These are phyloP conservation scores for Wiebesia pumilae DNA, from an alignment of 1,140 invertebrate species.

Conservation along the genomic window DNA sequence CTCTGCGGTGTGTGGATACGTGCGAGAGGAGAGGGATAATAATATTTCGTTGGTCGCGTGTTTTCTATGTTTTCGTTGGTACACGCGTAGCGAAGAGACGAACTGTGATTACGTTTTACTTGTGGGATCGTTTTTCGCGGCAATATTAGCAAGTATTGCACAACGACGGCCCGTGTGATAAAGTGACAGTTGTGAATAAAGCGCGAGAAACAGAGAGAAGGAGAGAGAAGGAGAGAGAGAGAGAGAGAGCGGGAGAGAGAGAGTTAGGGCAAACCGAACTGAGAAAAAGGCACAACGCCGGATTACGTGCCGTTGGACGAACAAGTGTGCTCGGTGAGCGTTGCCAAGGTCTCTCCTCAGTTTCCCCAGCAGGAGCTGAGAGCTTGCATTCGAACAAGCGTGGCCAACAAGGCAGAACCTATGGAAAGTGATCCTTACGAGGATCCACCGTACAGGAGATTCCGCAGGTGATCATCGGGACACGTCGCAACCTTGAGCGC, in stretches of 20 bases:
- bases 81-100: background rate
- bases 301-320: background rate
- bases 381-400: background rate
- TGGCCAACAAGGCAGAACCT: conserved; percentile 58
- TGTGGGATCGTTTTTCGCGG: background rate
- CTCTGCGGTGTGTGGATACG: background rate
- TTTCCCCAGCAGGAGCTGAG: background rate
- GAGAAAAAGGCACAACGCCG: background rate
- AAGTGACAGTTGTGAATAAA: conserved; percentile 9
- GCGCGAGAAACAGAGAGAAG: background rate
- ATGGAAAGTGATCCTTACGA: conserved; percentile 71
- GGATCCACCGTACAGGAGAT: conserved; percentile 68
- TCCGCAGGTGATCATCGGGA: conserved; percentile 62
- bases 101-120: conserved; percentile 1
- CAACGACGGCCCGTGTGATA: background rate
- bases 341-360: background rate
- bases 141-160: background rate
- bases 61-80: too few species aligned
- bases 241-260: background rate
- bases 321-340: background rate
- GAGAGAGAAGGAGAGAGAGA: background rate
- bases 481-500: background rate
- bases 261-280: background rate
- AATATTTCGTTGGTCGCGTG: background rate
- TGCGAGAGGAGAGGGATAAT: background rate